A percentile compares a stretch with the other conserved stretches of the same genome.
These are phyloP conservation scores for Helleia helle DNA, from an alignment of 2,888 invertebrate species.

Conservation along the genomic window DNA sequence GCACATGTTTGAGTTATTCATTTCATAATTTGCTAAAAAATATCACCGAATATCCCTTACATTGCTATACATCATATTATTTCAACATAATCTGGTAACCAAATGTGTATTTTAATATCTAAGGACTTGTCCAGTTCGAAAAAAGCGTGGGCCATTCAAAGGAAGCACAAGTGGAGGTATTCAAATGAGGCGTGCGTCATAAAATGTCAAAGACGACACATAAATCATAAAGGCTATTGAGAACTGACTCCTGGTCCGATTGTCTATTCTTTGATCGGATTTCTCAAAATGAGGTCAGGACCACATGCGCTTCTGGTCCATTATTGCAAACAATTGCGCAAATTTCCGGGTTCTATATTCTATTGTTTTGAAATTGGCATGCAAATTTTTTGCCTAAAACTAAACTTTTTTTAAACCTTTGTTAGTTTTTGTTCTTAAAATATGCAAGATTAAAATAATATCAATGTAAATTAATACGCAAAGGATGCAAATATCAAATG, in stretches of 20 bases:
- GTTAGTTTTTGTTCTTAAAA: constrained; percentile 2
- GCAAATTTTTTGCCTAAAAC: constrained; percentile 50
- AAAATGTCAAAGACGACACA: constrained; percentile 63
- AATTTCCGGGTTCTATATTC: constrained; percentile 55
- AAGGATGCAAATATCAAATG: constrained; percentile 5
- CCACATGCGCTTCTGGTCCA: constrained; percentile 61
- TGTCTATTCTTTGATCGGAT: constrained; percentile 42
- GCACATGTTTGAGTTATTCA: too few relatives aligned
- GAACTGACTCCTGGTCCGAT: constrained; percentile 47
- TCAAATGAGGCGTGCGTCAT: constrained; percentile 68
- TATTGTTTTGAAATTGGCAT: constrained; percentile 45
- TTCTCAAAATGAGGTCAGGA: constrained; percentile 65
- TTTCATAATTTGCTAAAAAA: too few relatives aligned
- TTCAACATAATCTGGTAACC: constrained; percentile 65
- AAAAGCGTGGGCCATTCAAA: constrained; percentile 51
- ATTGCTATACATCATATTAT: constrained; percentile 4
- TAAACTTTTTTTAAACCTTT: background rate
- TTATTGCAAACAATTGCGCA: constrained; percentile 52
- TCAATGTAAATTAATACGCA: background rate
- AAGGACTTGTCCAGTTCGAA: constrained; percentile 49
- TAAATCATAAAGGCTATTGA: constrained; percentile 66
- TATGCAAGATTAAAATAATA: constrained; percentile 4
- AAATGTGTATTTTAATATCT: constrained; percentile 69
- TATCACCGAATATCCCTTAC: too few relatives aligned
- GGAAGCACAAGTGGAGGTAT: constrained; percentile 63